phyloP scores from a whole-genome alignment of 2,797 vertebrate species.

The Lemur catta region DNA sequence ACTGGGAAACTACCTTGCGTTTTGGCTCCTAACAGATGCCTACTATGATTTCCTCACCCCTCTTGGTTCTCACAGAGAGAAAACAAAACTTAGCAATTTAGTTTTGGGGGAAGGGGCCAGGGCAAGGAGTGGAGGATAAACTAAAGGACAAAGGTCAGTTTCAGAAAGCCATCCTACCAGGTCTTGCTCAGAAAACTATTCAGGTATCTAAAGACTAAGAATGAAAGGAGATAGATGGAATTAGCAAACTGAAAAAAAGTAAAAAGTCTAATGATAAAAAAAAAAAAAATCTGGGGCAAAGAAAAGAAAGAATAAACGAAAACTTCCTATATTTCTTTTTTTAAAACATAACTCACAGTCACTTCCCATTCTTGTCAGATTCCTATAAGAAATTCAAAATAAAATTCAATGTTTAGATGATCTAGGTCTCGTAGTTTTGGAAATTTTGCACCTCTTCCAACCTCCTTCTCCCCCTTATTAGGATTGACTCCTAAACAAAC shows the following conservation, averaged over 20 bases:
- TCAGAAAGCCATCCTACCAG: slow-evolving; percentile 64
- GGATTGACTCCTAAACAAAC: not conserved
- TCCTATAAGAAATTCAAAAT: not conserved
- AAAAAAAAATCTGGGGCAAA: not conserved
- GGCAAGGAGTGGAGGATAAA: slow-evolving; percentile 55
- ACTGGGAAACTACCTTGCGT: slow-evolving; percentile 37
- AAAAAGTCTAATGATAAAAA: slow-evolving; percentile 48
- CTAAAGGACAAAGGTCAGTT: slow-evolving; percentile 77
- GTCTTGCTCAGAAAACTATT: slow-evolving; percentile 69
- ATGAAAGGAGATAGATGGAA: not conserved
- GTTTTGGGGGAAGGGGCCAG: not conserved
- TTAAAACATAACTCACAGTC: not conserved
- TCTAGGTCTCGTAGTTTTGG: not conserved
- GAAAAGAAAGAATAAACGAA: slow-evolving; percentile 16
- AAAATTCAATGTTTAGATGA: slow-evolving; percentile 28
- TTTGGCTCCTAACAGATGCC: slow-evolving; percentile 60
- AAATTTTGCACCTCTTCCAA: not conserved
- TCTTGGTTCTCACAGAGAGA: slow-evolving; percentile 65
- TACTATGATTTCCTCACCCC: slow-evolving; percentile 23
- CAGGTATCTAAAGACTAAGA: slow-evolving; percentile 51
- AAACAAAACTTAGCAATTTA: slow-evolving; percentile 75
- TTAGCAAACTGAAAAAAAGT: slow-evolving; percentile 62
- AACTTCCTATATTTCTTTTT: not conserved
- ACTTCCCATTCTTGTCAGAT: not conserved
- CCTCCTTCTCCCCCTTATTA: not conserved